Base-by-base conservation (phyloP, 2,797 vertebrate genomes). In the Rhinatrema bivittatum region DNA sequence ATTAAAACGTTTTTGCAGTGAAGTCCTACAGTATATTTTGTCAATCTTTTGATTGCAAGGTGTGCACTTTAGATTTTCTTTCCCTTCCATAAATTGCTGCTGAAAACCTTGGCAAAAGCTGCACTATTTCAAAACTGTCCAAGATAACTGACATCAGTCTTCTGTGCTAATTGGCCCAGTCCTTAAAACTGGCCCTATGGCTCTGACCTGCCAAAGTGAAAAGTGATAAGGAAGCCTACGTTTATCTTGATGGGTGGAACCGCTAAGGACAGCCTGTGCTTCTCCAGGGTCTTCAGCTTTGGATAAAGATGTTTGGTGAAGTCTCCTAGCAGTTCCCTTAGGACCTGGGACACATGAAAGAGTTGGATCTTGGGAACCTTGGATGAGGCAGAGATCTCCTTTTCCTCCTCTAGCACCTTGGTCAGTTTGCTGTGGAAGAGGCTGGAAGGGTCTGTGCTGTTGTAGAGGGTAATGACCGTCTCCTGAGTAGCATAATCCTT, bases 321-420 rank as follows among this genome's bases (percentile, higher is more conserved):
- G 50, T 75, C 79, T 3, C 94, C 94, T 50, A 98, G 70, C 13
- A 97, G 79, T 56, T 85, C 87, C 5, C 79, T 73, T 54, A 97
- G 79, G 69, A 93, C 90, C 5, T 81, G 79, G 3, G 91, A 87
- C 25, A 97, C 88, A 0, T 90, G 84, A 25, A 64, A 56, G 70
- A 98, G 56, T 4, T 73, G 73, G 23, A 90, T 56, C 3, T 24
- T 55, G 0, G 70, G 46, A 7, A 23, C 4, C 1, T 61, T 57
- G 7, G 11, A 20, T 12, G 36, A 26, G 3, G 48, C 48, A 3
- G 36, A 34, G 7, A 10, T 34, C 46, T 51, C 46, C 0, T 17
- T 46, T 6, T 81, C 70, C 10, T 70, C 68, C 2, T 75, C 62
- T 34, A 87, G 67, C n/a, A 80, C 74, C 65, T 90, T 91, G 47